Conservation (phyloP, 2,797 vertebrate genomes). For the Mormyrus hasselquistii region DNA sequence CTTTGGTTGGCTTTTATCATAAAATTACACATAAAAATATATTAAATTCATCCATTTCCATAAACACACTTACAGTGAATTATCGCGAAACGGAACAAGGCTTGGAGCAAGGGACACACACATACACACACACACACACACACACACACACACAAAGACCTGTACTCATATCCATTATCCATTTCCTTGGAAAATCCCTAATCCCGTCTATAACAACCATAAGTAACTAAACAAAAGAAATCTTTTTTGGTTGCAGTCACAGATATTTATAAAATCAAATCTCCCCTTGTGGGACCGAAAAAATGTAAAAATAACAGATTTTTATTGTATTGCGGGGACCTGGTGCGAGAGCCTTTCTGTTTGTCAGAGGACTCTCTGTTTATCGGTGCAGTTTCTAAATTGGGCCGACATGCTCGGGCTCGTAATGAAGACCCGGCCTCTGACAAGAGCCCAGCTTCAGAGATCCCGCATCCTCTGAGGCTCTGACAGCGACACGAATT, state of each 20-base stretch:
- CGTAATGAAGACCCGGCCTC: background rate
- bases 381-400: background rate
- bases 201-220: background rate
- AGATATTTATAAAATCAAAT: background rate
- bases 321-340: background rate
- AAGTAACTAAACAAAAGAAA: background rate
- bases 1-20: background rate
- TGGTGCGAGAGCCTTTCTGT: background rate
- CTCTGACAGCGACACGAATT: background rate
- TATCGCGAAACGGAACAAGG: background rate
- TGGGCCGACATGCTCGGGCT: background rate
- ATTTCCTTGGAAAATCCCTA: background rate
- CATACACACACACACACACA: background rate
- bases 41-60: background rate
- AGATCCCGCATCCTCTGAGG: background rate
- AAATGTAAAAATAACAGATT: background rate
- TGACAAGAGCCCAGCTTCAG: background rate
- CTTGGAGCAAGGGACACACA: background rate
- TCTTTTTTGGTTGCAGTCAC: background rate
- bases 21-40: background rate
- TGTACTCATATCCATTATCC: background rate
- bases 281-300: background rate
- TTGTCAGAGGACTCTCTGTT: background rate
- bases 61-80: background rate
- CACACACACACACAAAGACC: background rate